Percentiles rank a stretch among this genome's conserved stretches.
Conservation (phyloP, 2,113 vertebrate genomes). For the Aspiorhynchus laticeps region DNA sequence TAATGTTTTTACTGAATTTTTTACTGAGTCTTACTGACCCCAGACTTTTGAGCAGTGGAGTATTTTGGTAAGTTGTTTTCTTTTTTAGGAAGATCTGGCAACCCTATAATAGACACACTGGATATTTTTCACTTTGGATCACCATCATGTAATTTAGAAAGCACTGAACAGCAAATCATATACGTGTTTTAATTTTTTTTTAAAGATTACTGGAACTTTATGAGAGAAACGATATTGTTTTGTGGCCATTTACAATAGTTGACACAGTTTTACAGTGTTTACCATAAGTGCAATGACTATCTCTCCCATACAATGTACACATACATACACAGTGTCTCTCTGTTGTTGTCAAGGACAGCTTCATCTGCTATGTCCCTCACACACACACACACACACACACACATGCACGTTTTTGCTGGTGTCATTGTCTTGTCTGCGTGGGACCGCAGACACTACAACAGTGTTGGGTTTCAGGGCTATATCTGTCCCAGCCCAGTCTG, state of each 20-base stretch:
- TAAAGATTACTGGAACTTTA: neutral
- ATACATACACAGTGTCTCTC: constrained; percentile 17
- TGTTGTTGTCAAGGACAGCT: constrained; percentile 44
- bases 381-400: constrained; percentile 41
- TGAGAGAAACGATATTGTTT: neutral
- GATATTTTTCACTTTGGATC: neutral
- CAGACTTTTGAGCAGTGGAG: neutral
- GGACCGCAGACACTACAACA: constrained; percentile 63
- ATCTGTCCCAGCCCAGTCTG: constrained; percentile 56
- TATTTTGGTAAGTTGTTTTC: neutral
- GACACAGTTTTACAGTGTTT: constrained; percentile 30
- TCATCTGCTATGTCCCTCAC: constrained; percentile 50
- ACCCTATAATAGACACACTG: neutral
- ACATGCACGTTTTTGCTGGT: constrained; percentile 60
- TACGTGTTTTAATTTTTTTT: neutral
- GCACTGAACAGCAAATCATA: neutral
- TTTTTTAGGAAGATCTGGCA: neutral
- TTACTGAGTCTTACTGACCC: neutral
- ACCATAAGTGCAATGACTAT: constrained; percentile 29
- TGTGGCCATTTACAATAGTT: neutral
- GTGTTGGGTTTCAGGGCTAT: constrained; percentile 64
- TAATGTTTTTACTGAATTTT: too few species aligned
- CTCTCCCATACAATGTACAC: constrained; percentile 9
- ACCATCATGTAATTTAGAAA: neutral
- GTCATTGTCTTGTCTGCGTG: constrained; percentile 64